These are phyloP conservation scores for Rhinoraja longicauda DNA, from an alignment of 2,797 vertebrate species.

Conservation along the genomic window DNA sequence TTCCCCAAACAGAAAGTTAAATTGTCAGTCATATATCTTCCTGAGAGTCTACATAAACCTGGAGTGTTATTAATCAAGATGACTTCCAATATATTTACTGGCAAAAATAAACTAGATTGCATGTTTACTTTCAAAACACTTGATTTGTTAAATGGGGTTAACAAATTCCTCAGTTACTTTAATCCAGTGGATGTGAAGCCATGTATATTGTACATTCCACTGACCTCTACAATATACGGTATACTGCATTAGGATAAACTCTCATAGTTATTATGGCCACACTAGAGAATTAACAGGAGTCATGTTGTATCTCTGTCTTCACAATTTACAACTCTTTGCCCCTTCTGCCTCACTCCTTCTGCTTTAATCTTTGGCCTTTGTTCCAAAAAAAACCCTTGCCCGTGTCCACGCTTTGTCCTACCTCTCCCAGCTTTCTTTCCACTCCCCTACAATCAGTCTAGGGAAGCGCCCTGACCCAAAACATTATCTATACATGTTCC, in stretches of 20 bases:
- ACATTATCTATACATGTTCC: too few species aligned
- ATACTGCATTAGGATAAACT: not conserved
- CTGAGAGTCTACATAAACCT: conserved; percentile 17
- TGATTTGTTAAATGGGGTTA: conserved; percentile 12
- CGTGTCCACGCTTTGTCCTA: too few species aligned
- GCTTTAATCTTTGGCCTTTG: too few species aligned
- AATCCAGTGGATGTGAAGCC: not conserved
- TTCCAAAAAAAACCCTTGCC: too few species aligned
- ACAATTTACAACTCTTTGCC: too few species aligned
- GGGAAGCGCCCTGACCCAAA: too few species aligned
- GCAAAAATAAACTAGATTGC: not conserved
- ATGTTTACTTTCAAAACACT: conserved; percentile 3
- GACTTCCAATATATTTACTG: conserved; percentile 26
- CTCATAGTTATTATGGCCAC: not conserved
- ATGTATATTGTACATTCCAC: not conserved
- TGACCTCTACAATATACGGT: not conserved
- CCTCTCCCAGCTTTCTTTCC: too few species aligned
- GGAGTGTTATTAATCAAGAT: conserved; percentile 27
- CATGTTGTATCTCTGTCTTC: not conserved
- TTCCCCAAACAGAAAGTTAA: conserved; percentile 18
- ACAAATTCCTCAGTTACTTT: conserved; percentile 19
- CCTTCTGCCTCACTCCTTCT: too few species aligned
- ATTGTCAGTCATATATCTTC: conserved; percentile 32
- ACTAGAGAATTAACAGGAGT: not conserved
- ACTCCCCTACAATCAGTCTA: too few species aligned